These are phyloP conservation scores for Myoxocephalus aenaeus DNA, from an alignment of 2,797 vertebrate genomes.

Conservation along the genomic window DNA sequence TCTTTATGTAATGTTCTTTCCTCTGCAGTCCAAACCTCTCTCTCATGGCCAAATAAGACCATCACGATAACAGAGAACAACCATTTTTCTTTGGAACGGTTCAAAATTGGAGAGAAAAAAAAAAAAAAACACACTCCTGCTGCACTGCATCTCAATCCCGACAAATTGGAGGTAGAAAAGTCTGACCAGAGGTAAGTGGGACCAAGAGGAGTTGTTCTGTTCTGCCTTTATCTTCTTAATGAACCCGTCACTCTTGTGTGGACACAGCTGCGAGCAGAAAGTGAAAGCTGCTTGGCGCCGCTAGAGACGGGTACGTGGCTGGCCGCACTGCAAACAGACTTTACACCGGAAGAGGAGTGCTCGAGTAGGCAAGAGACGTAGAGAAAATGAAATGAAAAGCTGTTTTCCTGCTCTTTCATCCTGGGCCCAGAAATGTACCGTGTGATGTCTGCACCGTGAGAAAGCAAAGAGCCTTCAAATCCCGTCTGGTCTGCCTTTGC, in stretches of 20 bases:
- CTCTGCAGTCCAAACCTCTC: conserved; percentile 1
- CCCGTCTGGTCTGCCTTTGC: conserved; percentile 32
- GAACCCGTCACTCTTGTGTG: conserved; percentile 66
- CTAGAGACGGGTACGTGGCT: background rate
- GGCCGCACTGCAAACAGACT: conserved; percentile 10
- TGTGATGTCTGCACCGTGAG: conserved; percentile 33
- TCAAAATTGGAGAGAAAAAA: background rate
- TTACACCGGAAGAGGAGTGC: conserved; percentile 13
- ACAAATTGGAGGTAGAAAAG: conserved; percentile 32
- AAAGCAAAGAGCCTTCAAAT: conserved; percentile 42
- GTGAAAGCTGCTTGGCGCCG: conserved; percentile 36
- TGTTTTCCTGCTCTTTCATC: conserved; percentile 29
- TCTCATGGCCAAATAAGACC: background rate
- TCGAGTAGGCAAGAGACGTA: conserved; percentile 6
- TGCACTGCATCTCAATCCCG: conserved; percentile 36
- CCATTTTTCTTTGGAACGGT: conserved; percentile 12
- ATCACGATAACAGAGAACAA: background rate
- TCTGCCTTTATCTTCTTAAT: conserved; percentile 70
- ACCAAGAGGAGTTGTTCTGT: conserved; percentile 52
- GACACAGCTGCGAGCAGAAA: conserved; percentile 41
- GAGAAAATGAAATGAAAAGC: conserved; percentile 41
- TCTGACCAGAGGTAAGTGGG: conserved; percentile 40
- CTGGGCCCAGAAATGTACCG: conserved; percentile 22
- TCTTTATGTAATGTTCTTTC: background rate
- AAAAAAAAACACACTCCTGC: background rate